Evolutionary conservation across 2,113 vertebrate genomes (phyloP), one percentile per base, ranked within the genome.

Genomic region (Cercocebus atys): DNA sequence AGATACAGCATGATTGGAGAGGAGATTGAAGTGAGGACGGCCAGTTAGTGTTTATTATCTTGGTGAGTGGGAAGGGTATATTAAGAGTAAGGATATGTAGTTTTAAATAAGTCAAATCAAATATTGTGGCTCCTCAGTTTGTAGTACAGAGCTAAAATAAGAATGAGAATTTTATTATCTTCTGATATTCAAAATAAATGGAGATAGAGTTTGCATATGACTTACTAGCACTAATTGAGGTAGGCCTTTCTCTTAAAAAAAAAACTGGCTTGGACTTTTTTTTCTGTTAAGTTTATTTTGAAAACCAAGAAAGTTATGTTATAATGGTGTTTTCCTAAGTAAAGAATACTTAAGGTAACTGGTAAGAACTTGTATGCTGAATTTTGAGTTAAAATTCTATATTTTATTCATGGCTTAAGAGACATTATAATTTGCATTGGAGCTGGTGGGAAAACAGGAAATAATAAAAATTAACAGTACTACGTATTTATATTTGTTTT

Each of bases 351-450:
- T 70, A 40, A 83, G 23, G 83, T 92, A 20, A 83, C 22, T 70
- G 70, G 0, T 95, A 80, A 90, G 14, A 80, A 72, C 30, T 81
- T 43, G 8, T 88, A 79, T 89, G 27, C 57, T 73, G 25, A 73
- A 70, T 92, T 94, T 93, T 86, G 55, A 89, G 18, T 95, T 93
- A 22, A 52, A 84, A 90, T 32, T 47, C 80, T 94, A 4, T 5
- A 11, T 43, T 61, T 82, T 94, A 61, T 68, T 55, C 38, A 8
- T 61, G 55, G 14, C 75, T 47, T 96, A 38, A 94, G 90, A 86
- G 38, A 85, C 7, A 57, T 66, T 79, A 27, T 92, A 68, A 59
- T 87, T 88, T 55, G 5, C 78, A 70, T 30, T 14, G 79, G 52
- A 68, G 7, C 72, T 94, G 57, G 6, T 88, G 35, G 45, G 35